Evolutionary conservation across 2,797 vertebrate species (phyloP).

Genomic region (Setipinna tenuifilis): DNA sequence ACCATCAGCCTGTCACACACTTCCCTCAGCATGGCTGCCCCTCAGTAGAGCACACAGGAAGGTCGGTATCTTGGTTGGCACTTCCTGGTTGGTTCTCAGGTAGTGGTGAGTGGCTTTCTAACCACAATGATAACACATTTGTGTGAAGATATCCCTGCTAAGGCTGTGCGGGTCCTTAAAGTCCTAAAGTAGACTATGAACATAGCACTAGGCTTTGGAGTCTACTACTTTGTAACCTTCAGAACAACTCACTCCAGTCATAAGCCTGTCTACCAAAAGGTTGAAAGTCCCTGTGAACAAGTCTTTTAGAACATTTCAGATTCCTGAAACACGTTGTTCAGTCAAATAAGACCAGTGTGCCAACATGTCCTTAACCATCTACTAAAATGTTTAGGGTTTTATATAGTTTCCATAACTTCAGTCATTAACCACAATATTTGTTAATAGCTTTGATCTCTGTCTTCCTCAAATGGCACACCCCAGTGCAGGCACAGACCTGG

Average conservation of each 20-base stretch:
- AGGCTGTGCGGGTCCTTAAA: not conserved
- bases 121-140: not conserved
- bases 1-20: not conserved
- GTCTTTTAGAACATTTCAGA: no score
- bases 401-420: not conserved
- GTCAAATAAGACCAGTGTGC: no score
- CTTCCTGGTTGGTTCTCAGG: not conserved
- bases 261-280: no score
- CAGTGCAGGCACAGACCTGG: not conserved
- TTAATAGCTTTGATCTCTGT: not conserved
- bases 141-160: not conserved
- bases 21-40: not conserved
- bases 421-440: not conserved
- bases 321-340: no score
- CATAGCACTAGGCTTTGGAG: not conserved
- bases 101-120: not conserved
- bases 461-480: not conserved
- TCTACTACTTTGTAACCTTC: no score
- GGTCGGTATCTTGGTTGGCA: not conserved
- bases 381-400: no score
- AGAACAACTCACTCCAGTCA: no score
- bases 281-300: no score
- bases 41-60: not conserved
- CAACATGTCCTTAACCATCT: no score
- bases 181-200: not conserved